Evolutionary conservation across 2,888 invertebrate species (phyloP), one percentile per base, ranked within the genome.

Genomic region (Epicampocera succincta): DNA sequence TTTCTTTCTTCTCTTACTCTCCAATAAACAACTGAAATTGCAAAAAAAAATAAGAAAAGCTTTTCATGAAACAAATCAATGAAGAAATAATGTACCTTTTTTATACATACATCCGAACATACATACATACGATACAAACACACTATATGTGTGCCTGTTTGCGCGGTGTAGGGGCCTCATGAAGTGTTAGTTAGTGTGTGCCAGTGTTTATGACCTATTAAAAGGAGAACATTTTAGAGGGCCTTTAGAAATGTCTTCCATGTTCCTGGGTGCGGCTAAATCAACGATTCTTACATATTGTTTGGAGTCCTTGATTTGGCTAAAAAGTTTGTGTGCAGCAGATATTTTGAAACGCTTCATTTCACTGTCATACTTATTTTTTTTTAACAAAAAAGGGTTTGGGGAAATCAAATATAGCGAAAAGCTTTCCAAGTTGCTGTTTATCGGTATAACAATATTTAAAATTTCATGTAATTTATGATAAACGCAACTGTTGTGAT

Each of bases 1-100:
- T 72, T 75, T 77, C 29, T 56, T 74, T 65, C 56, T 65, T 63
- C 25, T 40, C 44, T 44, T 13, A 52, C 68, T 69, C 46, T 52
- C 66, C 25, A 58, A 38, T 69, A 54, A 54, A 29, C 17, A 68
- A 44, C 65, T 29, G 19, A 58, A 44, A 54, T 11, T 6, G 19
- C 33, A 58, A 40, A 19, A 33, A 46, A 38, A 46, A 44, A 17
- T 0, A 38, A 58, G n/a, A 42, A n/a, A 66, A 25, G 50, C 44
- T n/a, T 50, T 50, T 33, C 38, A 50, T 71, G 69, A 74, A 74
- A 78, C 69, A 78, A 82, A 82, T 82, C 78, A 82, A 82, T 82
- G 66, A 82, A 78, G 74, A 71, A 82, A 78, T 81, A 73, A 29
- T 69, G 25, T 69, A 44, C 33, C 50, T 52, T 74, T n/a, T n/a